Evolutionary conservation across 2,113 vertebrate species (phyloP), one percentile per base, ranked within the genome.

Genomic region (Tiliqua scincoides): DNA sequence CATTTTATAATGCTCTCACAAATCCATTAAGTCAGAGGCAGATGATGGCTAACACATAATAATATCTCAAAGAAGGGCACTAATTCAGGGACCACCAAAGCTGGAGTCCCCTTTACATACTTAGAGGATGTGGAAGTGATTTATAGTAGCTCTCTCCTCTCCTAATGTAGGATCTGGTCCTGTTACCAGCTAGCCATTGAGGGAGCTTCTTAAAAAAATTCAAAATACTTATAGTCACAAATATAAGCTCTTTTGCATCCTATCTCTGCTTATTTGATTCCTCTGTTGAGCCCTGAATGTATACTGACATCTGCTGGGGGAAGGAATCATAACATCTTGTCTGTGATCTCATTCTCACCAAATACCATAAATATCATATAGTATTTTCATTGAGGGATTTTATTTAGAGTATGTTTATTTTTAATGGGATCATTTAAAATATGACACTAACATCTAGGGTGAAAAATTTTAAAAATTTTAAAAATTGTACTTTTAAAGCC

Each of bases 251-350:
- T 40, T 73, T 40, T 43, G 30, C 35, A 20, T 1, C 35, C 12
- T 20, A 61, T 57, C 54, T 30, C 57, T 27, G 12, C 8, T 59
- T 27, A 48, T n/a, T 43, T 30, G 25, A 30, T 59, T 71, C 21
- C 30, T 62, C 25, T 30, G 37, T 25, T 78, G 43, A 83, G 65
- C 11, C 12, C 57, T 63, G 14, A 75, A 40, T 74, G 43, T 84
- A 67, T 88, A 59, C 75, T 85, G 62, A 78, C 77, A 85, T 80
- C 87, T 88, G 62, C 82, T 88, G 87, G 68, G 43, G 8, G 37
- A 79, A 9, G 4, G 30, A 18, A 43, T 27, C n/a, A 40, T 72
- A 72, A 67, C 70, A 12, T 3, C 12, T 37, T 23, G 4, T 25
- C 10, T 32, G 7, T 37, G 63, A 65, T 72, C 52, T 43, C 25